Evolutionary conservation across 2,113 vertebrate genomes (phyloP).

Genomic region (Micromys minutus): DNA sequence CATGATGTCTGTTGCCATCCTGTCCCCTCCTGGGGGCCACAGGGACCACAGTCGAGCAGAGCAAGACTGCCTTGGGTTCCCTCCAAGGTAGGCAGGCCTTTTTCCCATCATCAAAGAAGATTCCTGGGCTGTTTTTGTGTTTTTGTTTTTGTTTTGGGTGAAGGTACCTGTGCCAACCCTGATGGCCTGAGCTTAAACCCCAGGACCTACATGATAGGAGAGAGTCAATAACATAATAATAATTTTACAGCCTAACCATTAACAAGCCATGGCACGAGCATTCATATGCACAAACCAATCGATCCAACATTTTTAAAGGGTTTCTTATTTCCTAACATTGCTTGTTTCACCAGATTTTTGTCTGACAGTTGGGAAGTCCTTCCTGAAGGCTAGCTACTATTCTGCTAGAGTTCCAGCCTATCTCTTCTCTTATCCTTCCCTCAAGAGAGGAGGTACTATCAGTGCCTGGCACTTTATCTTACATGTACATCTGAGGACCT

Average conservation of each 20-base stretch:
- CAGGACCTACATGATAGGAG: not conserved
- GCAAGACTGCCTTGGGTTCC: not conserved
- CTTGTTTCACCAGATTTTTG: not conserved
- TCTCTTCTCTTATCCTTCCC: not conserved
- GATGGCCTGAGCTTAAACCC: not conserved
- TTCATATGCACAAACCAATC: too few species aligned
- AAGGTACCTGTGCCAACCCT: not conserved
- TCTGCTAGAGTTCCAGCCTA: not conserved
- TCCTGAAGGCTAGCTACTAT: slow-evolving; percentile 10
- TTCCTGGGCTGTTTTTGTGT: not conserved
- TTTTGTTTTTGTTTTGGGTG: too few species aligned
- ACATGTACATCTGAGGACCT: not conserved
- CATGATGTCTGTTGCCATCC: slow-evolving; percentile 74
- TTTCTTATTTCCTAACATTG: not conserved
- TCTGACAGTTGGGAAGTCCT: not conserved
- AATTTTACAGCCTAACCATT: too few species aligned
- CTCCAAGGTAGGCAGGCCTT: slow-evolving; percentile 4
- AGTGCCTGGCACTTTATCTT: not conserved
- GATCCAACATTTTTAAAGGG: not conserved
- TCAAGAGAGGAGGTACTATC: not conserved
- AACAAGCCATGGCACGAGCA: too few species aligned
- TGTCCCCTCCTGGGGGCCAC: not conserved
- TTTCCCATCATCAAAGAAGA: not conserved
- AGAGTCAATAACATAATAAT: not conserved
- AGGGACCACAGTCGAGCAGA: not conserved